Base-by-base conservation (phyloP, 2,113 vertebrate genomes). In the Empidonax traillii region DNA sequence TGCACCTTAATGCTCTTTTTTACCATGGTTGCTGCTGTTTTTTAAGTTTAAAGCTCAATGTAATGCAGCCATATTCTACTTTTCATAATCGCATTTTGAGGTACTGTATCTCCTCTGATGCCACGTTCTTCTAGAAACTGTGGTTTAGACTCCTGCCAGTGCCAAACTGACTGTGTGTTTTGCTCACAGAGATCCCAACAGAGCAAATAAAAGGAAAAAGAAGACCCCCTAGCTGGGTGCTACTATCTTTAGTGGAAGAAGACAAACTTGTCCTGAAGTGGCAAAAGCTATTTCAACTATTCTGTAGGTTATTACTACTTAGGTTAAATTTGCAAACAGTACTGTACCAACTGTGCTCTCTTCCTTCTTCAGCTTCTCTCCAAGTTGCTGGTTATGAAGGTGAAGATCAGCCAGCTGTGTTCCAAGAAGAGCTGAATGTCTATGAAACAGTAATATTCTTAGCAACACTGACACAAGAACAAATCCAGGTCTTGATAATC, bases 321-420 rank as follows among this genome's bases (percentile, higher is more conserved):
- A 65, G 20, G 23, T 71, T 84, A 82, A 73, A 89, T 85, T 30
- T 76, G 35, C 25, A 47, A 71, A 51, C 27, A 95, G n/a, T 77
- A 65, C 61, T 73, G 88, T 99, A 99, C 99, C 99, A 51, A 99
- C 93, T 61, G 97, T 99, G 93, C 98, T 97, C 49, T 97, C 98
- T 52, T 98, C 98, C 94, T 98, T 98, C 74, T 92, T 97, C 43
- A 98, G 62, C 81, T 91, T 98, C 66, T 99, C 98, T 74, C 98
- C 87, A 55, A 97, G 97, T 87, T 91, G 98, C 95, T 98, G 97
- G 97, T 99, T 99, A 82, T 99, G 97, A 59, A 99, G 97, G 90
- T 99, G 99, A 27, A 99, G 97, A 82, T 99, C 98, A 49, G 99
- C 99, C 55, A 99, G 95, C 55, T 98, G 98, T 63, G 98, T 96